Percentiles rank a stretch among this genome's conserved stretches.
Conservation (phyloP, 2,888 invertebrate species). For the Archips xylosteana region DNA sequence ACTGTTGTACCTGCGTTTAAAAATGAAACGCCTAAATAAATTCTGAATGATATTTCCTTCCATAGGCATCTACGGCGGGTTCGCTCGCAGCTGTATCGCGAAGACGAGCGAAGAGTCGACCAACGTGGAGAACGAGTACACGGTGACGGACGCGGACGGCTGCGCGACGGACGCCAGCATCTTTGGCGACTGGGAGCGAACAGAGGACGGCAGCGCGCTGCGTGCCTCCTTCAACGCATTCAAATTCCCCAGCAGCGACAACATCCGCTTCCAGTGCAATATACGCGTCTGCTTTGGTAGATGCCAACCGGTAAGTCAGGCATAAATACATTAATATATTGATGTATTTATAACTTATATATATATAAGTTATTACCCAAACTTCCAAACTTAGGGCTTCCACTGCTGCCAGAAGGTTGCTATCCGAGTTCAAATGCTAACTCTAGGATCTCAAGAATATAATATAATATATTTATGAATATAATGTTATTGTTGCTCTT, state of each 20-base stretch:
- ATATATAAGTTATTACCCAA: background rate
- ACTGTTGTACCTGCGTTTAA: background rate
- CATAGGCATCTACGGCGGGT: conserved; percentile 95
- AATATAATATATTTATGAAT: background rate
- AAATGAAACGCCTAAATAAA: background rate
- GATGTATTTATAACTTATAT: too few species aligned
- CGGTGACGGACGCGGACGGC: conserved; percentile 97
- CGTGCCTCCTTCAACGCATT: conserved; percentile 97
- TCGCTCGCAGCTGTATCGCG: conserved; percentile 96
- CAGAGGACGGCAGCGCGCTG: conserved; percentile 93
- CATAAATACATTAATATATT: background rate
- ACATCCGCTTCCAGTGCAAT: conserved; percentile 97
- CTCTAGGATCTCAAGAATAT: background rate
- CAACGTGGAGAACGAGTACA: conserved; percentile 94
- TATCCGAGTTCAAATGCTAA: background rate
- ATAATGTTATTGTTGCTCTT: too few species aligned
- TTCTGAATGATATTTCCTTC: background rate
- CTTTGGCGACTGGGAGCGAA: conserved; percentile 97
- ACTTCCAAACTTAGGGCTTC: background rate
- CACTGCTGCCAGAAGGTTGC: background rate
- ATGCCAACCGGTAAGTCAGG: conserved; percentile 93
- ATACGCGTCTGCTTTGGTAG: conserved; percentile 97
- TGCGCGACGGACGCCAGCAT: conserved; percentile 97
- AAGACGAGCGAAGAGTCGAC: conserved; percentile 93
- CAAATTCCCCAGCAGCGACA: conserved; percentile 97